Conservation (phyloP, 2,113 vertebrate species). For the Lagopus muta region DNA sequence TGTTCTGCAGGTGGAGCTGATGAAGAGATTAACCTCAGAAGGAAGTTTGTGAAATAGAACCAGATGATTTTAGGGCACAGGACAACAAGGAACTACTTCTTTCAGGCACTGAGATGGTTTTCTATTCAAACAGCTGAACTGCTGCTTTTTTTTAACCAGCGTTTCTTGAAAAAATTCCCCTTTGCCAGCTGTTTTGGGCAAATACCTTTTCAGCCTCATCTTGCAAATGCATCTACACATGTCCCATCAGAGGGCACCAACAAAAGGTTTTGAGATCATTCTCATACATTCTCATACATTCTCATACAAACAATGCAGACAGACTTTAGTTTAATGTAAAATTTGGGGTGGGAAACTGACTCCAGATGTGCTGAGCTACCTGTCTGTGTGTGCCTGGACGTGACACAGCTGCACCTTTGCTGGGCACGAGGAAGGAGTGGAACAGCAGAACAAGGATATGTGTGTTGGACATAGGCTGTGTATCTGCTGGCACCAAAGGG, state of each 20-base stretch:
- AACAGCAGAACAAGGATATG: neutral
- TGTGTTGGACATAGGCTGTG: neutral
- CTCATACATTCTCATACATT: neutral
- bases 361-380: neutral
- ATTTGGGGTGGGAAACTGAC: rapidly evolving
- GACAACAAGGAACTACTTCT: neutral
- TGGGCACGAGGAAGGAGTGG: rapidly evolving
- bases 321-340: neutral
- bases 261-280: neutral
- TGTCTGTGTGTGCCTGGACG: neutral
- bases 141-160: slow-evolving; percentile 16
- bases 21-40: neutral
- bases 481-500: neutral
- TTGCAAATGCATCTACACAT: neutral
- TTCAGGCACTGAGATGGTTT: neutral
- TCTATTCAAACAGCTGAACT: neutral
- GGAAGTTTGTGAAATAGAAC: neutral
- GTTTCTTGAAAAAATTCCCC: neutral
- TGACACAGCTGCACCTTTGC: rapidly evolving
- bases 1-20: neutral
- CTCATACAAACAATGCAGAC: neutral
- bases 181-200: neutral
- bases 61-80: neutral
- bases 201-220: neutral
- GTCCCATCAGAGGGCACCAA: neutral